phyloP scores from a whole-genome alignment of 2,113 vertebrate genomes.

The Paracanthobrama guichenoti region DNA sequence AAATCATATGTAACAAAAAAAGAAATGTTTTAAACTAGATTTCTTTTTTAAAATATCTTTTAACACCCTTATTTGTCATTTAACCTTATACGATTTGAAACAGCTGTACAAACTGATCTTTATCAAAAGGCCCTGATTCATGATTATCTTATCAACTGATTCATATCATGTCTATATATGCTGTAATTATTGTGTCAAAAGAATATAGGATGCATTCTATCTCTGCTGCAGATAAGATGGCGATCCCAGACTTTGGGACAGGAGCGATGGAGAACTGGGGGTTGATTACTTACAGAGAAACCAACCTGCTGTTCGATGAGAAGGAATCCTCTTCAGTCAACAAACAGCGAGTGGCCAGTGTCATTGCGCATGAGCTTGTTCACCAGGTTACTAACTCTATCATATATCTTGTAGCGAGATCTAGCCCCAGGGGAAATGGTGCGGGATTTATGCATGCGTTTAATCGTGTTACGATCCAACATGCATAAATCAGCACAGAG shows the following conservation, averaged over 20 bases:
- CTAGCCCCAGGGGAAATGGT: too few relatives aligned
- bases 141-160: conserved; percentile 15
- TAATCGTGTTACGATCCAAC: too few relatives aligned
- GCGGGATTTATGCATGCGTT: too few relatives aligned
- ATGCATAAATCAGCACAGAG: too few relatives aligned
- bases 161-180: conserved; percentile 37
- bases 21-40: too few relatives aligned
- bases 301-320: conserved; percentile 89
- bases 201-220: neutral
- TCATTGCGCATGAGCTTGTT: conserved; percentile 91
- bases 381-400: conserved; percentile 84
- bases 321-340: conserved; percentile 85
- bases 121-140: neutral
- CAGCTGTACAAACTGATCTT: neutral
- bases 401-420: too few relatives aligned
- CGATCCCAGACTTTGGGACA: conserved; percentile 97
- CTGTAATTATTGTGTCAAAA: neutral
- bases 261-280: conserved; percentile 99
- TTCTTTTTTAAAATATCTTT: too few relatives aligned
- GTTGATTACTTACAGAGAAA: conserved; percentile 93
- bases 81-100: neutral
- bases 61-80: neutral
- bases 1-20: neutral
- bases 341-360: conserved; percentile 88
- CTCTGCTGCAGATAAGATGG: conserved; percentile 86